Conservation (phyloP, 2,797 vertebrate genomes). For the Buphagus erythrorhynchus region DNA sequence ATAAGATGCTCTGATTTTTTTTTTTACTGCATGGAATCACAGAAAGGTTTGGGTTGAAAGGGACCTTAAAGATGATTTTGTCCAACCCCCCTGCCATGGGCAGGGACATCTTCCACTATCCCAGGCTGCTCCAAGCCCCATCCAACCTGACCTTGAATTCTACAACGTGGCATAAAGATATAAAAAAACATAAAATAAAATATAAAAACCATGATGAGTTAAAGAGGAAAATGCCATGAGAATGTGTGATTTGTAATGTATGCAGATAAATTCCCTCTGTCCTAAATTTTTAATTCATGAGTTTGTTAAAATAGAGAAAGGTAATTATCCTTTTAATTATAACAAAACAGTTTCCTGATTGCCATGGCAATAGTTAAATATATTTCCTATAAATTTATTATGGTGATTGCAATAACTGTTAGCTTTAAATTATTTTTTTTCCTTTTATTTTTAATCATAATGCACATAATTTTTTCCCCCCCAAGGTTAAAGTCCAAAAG, state of each 20-base stretch:
- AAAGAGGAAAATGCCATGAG: background rate
- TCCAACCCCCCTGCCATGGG: background rate
- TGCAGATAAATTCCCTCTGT: background rate
- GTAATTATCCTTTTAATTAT: slow-evolving; percentile 55
- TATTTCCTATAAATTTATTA: slow-evolving; percentile 29
- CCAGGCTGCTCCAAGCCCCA: background rate
- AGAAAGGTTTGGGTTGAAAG: background rate
- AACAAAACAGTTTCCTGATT: slow-evolving; percentile 40
- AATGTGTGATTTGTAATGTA: background rate
- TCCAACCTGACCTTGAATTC: background rate
- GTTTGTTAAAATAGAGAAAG: slow-evolving; percentile 40
- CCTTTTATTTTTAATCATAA: background rate
- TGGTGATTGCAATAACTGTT: background rate
- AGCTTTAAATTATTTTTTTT: background rate
- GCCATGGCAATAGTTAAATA: slow-evolving; percentile 1
- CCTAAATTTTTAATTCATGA: slow-evolving; percentile 47
- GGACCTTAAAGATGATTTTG: background rate
- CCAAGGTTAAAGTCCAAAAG: background rate
- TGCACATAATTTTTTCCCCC: background rate
- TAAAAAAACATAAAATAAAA: background rate
- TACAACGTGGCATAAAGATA: background rate
- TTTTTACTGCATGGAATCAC: background rate
- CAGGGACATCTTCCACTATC: background rate
- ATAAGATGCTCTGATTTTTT: background rate
- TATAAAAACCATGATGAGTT: background rate